A percentile compares a stretch with the other conserved stretches of the same genome.
phyloP scores from a whole-genome alignment of 37 sponge, comb jelly and placozoan genomes.

The Ianthella basta region DNA sequence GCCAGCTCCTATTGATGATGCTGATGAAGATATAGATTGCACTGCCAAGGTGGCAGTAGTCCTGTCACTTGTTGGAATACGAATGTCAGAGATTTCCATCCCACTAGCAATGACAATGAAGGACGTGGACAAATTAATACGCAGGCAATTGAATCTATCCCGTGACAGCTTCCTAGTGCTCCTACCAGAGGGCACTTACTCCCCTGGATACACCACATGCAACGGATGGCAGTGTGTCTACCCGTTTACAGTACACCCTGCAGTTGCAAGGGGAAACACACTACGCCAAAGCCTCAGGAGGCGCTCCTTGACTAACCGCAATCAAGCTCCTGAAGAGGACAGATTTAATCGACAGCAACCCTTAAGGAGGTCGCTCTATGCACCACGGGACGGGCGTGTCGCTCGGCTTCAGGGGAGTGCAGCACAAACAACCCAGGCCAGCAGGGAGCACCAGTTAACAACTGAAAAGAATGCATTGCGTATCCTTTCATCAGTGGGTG shows the following conservation, averaged over 20 bases:
- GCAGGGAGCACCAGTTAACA: neutral
- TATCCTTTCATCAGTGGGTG: conserved; percentile 33
- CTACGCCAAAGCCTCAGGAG: conserved; percentile 40
- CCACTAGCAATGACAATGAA: conserved; percentile 39
- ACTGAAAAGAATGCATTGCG: conserved; percentile 16
- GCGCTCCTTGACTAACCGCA: conserved; percentile 1
- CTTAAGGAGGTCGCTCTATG: neutral
- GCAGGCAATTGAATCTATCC: conserved; percentile 22
- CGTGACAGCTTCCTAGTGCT: conserved; percentile 55
- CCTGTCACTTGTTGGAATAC: conserved; percentile 47
- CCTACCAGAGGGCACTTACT: conserved; percentile 39
- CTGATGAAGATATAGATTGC: conserved; percentile 18
- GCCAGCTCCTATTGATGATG: neutral
- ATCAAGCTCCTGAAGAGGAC: neutral
- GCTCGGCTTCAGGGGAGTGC: conserved; percentile 8
- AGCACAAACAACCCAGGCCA: neutral
- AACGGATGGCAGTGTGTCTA: conserved; percentile 57
- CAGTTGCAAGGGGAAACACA: conserved; percentile 25
- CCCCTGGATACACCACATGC: conserved; percentile 45
- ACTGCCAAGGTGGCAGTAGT: neutral
- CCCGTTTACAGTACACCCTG: conserved; percentile 36
- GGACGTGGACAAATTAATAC: conserved; percentile 41
- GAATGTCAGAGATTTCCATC: conserved; percentile 26
- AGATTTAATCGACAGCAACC: neutral
- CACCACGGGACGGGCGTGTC: neutral